Conservation (phyloP, 2,888 invertebrate species). For the Mythimna albipuncta region DNA sequence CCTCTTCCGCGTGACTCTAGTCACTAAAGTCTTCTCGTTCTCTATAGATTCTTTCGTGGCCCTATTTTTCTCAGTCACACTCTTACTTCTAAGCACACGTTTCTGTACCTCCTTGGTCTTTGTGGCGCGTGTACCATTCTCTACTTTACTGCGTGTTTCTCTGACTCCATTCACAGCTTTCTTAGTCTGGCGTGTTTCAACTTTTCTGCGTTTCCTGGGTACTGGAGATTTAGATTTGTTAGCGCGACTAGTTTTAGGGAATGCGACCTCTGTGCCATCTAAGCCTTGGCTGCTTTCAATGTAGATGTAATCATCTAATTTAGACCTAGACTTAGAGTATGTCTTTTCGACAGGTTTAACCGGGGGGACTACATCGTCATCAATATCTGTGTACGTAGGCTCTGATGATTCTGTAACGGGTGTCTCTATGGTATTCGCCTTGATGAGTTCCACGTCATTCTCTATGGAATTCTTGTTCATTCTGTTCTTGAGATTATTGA, state of each 20-base stretch:
- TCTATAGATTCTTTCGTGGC: conserved; percentile 86
- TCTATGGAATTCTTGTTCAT: conserved; percentile 85
- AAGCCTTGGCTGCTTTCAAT: conserved; percentile 83
- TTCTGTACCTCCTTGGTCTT: conserved; percentile 61
- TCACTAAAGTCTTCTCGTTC: conserved; percentile 79
- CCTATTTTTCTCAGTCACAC: conserved; percentile 70
- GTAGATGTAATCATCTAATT: conserved; percentile 85
- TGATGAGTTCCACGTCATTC: conserved; percentile 84
- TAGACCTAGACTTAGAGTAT: conserved; percentile 83
- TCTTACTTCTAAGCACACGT: conserved; percentile 66
- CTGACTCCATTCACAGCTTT: conserved; percentile 69
- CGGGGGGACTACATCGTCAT: conserved; percentile 78
- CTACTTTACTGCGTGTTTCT: conserved; percentile 72
- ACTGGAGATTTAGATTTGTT: conserved; percentile 80
- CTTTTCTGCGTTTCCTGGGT: conserved; percentile 84
- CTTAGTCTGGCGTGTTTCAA: conserved; percentile 71
- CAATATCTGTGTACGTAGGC: conserved; percentile 75
- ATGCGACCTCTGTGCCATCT: conserved; percentile 82
- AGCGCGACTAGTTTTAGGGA: conserved; percentile 77
- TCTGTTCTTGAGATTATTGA: conserved; percentile 80
- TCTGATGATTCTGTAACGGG: conserved; percentile 75
- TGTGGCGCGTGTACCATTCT: conserved; percentile 57
- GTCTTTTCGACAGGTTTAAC: conserved; percentile 86
- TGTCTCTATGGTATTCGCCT: conserved; percentile 82
- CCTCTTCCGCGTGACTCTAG: conserved; percentile 80